phyloP scores from a whole-genome alignment of 2,113 vertebrate genomes.

The Cyanoramphus novaezelandiae region DNA sequence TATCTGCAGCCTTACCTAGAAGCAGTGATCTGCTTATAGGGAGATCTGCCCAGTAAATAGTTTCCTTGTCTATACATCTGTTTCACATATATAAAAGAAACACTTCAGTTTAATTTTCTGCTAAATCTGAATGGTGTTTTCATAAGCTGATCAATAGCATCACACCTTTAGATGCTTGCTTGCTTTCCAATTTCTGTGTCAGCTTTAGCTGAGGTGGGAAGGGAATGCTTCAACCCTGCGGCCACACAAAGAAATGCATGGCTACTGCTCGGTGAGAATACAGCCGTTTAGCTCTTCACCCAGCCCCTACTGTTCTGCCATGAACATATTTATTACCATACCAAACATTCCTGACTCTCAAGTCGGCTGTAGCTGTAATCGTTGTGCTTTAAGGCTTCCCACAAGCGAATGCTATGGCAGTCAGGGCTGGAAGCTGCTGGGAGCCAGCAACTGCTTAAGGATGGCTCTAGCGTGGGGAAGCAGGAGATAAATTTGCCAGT shows the following conservation, averaged over 20 bases:
- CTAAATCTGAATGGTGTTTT: not conserved
- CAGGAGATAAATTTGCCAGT: not conserved
- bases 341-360: not conserved
- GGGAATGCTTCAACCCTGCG: not conserved
- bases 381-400: not conserved
- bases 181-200: not conserved
- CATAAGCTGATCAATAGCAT: not conserved
- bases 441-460: not conserved
- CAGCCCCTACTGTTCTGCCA: not conserved
- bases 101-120: not conserved
- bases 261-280: not conserved
- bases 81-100: not conserved
- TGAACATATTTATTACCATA: not conserved
- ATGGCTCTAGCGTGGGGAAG: not conserved
- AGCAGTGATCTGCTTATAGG: accelerated
- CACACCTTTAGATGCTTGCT: not conserved
- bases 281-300: not conserved
- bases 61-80: not conserved
- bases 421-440: conserved; percentile 2
- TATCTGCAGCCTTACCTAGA: not conserved
- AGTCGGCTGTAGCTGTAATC: not conserved
- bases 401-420: not conserved
- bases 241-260: not conserved
- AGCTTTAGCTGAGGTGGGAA: not conserved
- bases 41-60: not conserved